Evolutionary conservation across 2,113 vertebrate genomes (phyloP).

Genomic region (Silurus glanis): DNA sequence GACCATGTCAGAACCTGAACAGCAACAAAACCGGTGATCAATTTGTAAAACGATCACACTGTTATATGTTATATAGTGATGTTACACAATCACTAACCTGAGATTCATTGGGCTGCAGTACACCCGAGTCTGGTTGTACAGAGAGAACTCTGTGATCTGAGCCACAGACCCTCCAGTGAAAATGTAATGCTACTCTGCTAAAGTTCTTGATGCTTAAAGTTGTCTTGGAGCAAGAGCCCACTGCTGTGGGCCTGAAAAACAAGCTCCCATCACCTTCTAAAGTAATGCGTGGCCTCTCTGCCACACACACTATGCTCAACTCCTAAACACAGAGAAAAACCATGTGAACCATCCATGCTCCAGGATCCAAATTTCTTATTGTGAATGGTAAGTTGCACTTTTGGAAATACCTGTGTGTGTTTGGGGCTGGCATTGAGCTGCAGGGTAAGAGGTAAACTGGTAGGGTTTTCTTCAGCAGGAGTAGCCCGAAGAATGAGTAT

Average conservation of each 20-base stretch:
- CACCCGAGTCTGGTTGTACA: conserved; percentile 76
- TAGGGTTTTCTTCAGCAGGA: conserved; percentile 66
- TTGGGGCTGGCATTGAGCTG: conserved; percentile 79
- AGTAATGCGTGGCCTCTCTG: conserved; percentile 72
- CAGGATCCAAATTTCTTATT: background rate
- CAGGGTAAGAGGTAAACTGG: conserved; percentile 71
- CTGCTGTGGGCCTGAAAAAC: conserved; percentile 84
- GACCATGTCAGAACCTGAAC: conserved; percentile 83
- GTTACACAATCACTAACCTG: conserved; percentile 66
- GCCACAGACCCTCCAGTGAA: conserved; percentile 80
- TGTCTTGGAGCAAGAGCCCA: conserved; percentile 71
- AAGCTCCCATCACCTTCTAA: conserved; percentile 75
- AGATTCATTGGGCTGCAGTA: conserved; percentile 83
- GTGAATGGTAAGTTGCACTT: background rate
- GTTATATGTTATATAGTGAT: background rate
- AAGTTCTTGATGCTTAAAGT: conserved; percentile 78
- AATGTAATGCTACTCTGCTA: conserved; percentile 78
- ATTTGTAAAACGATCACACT: background rate
- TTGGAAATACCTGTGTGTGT: conserved; percentile 77
- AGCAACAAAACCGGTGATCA: conserved; percentile 4
- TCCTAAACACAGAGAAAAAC: conserved; percentile 68
- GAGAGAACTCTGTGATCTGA: conserved; percentile 70
- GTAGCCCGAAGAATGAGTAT: conserved; percentile 78
- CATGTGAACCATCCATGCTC: background rate
- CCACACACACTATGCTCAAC: conserved; percentile 73